Percentiles rank a stretch among this genome's conserved stretches.
Conservation (phyloP, 2,113 vertebrate genomes). For the Psilopsiagon aymara region DNA sequence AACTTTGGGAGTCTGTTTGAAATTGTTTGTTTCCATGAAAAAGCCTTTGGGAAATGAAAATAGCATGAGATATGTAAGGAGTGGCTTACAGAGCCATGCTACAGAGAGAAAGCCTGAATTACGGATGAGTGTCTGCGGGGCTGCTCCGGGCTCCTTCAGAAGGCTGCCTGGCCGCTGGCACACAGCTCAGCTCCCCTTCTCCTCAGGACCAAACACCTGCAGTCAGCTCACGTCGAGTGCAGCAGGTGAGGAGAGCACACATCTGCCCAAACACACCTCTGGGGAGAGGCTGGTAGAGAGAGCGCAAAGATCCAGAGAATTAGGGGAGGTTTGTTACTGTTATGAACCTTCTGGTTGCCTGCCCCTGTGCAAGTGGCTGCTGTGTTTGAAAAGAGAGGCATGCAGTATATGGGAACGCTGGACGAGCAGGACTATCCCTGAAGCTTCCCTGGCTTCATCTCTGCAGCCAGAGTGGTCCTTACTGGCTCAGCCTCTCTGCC, state of each 20-base stretch:
- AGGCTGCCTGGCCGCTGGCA: neutral
- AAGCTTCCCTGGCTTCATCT: neutral
- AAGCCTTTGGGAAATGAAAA: neutral
- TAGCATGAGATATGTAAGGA: neutral
- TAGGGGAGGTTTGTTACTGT: neutral
- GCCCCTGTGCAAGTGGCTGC: neutral
- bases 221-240: neutral
- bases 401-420: neutral
- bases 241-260: neutral
- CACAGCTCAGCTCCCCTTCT: neutral
- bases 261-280: neutral
- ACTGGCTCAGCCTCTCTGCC: neutral
- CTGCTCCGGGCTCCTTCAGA: neutral
- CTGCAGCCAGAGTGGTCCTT: neutral
- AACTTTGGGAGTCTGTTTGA: neutral
- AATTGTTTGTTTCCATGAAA: neutral
- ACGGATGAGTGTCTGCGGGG: rapidly evolving
- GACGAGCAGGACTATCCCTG: neutral
- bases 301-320: neutral
- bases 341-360: neutral
- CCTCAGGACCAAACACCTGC: neutral
- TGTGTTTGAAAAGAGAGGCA: neutral
- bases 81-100: neutral
- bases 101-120: neutral
- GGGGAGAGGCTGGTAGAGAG: neutral